Base-by-base conservation (phyloP, 2,797 vertebrate genomes). In the Prionace glauca region DNA sequence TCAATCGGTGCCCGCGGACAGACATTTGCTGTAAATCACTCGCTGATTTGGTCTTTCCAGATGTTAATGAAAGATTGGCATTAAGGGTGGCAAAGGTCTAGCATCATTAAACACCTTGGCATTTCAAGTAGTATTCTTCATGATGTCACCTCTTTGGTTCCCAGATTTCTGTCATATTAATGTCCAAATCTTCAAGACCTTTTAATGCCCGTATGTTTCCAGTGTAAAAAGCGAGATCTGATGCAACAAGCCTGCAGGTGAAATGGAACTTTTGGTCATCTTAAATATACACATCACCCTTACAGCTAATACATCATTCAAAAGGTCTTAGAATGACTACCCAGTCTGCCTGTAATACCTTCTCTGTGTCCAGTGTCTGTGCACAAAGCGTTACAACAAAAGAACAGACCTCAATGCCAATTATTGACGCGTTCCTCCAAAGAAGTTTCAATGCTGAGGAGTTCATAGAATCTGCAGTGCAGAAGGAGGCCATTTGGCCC, bases 81-180 rank as follows among this genome's bases (percentile, higher is more conserved):
- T 96, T 96, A 96, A 95, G 96, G 77, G 91, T 32, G 0, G 96
- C 96, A 71, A 8, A 26, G 96, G 96, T 96, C 96, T 95, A 71
- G 95, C 96, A 96, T 95, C 96, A 97, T 96, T 96, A 96, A 71
- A 95, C 71, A 95, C 96, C 96, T 96, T 96, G 84, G 88, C 90
- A 95, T 96, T 96, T 95, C 96, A 96, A 96, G 96, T 96, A 95
- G 95, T 95, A 96, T 96, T 96, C 96, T 96, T 97, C 96, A 50
- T 22, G 96, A 96, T 96, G 93, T 99, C 99, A 99, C 98, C 99
- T 99, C 98, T 99, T 99, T 98, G 99, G 98, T 97, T 99, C 99
- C 99, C 99, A 99, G 96, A 99, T 99, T 97, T 99, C 99, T 0
- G 97, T 98, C 99, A 99, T 99, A 97, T 98, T 99, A 96, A 99